phyloP scores from a whole-genome alignment of 1,140 invertebrate genomes.

The Tetramorium simillimum region DNA sequence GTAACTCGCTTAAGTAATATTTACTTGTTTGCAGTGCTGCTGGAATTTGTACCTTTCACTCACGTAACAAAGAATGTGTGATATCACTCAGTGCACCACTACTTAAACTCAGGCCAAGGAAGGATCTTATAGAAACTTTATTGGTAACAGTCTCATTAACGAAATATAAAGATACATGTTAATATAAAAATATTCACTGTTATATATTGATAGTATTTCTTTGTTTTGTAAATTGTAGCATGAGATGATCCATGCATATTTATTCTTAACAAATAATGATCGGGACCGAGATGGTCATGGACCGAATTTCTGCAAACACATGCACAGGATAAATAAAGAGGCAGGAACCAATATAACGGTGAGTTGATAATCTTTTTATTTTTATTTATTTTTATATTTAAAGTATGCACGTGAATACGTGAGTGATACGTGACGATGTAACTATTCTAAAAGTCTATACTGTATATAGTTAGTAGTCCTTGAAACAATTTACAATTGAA shows the following conservation, averaged over 20 bases:
- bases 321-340: constrained; percentile 96
- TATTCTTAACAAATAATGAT: constrained; percentile 94
- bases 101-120: constrained; percentile 95
- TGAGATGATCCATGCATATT: constrained; percentile 99
- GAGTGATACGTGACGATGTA: neutral
- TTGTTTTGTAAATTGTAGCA: constrained; percentile 87
- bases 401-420: neutral
- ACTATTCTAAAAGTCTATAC: neutral
- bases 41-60: constrained; percentile 93
- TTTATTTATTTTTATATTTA: neutral
- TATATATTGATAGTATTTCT: constrained; percentile 45
- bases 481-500: neutral
- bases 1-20: constrained; percentile 10
- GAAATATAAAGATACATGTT: too few species aligned
- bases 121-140: constrained; percentile 97
- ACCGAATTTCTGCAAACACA: constrained; percentile 96
- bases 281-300: constrained; percentile 97
- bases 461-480: neutral
- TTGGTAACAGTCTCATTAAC: constrained; percentile 86
- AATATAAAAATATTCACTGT: neutral
- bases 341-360: constrained; percentile 96
- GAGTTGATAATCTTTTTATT: constrained; percentile 71
- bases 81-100: constrained; percentile 95
- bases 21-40: constrained; percentile 88
- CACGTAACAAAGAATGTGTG: constrained; percentile 91